Evolutionary conservation across 2,113 vertebrate genomes (phyloP).

Genomic region (Misgurnus mizolepis): DNA sequence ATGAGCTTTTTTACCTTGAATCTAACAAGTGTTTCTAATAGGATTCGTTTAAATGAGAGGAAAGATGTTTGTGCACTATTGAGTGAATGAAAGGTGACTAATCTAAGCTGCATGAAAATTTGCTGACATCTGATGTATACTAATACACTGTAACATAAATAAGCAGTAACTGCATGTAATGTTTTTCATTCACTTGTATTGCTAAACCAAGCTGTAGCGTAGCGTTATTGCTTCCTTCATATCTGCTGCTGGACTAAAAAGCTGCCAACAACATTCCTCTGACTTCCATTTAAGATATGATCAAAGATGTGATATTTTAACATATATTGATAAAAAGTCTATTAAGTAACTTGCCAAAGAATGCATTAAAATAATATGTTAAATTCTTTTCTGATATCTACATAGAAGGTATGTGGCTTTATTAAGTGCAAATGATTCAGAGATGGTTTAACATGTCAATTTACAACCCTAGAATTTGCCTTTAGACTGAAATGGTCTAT

Average conservation of each 20-base stretch:
- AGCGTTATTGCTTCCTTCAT: background rate
- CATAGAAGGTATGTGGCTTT: too few species aligned
- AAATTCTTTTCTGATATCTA: too few species aligned
- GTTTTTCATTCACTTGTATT: background rate
- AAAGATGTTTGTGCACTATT: background rate
- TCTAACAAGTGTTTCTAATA: background rate
- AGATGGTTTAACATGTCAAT: too few species aligned
- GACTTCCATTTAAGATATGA: background rate
- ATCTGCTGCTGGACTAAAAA: background rate
- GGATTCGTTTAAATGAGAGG: background rate
- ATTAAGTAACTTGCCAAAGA: too few species aligned
- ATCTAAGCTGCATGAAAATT: slow-evolving; percentile 9
- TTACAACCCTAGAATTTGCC: too few species aligned
- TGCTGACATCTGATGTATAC: slow-evolving; percentile 27
- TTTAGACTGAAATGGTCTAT: too few species aligned
- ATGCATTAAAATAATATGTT: too few species aligned
- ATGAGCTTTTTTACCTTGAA: background rate
- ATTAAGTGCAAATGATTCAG: too few species aligned
- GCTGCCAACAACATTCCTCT: background rate
- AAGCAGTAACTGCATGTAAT: background rate
- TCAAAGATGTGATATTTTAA: too few species aligned
- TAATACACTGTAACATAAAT: background rate
- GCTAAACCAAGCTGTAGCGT: background rate
- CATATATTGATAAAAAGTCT: too few species aligned
- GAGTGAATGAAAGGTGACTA: background rate